These are phyloP conservation scores for Agonopterix subpropinquella DNA, from an alignment of 2,888 invertebrate species.

Conservation along the genomic window DNA sequence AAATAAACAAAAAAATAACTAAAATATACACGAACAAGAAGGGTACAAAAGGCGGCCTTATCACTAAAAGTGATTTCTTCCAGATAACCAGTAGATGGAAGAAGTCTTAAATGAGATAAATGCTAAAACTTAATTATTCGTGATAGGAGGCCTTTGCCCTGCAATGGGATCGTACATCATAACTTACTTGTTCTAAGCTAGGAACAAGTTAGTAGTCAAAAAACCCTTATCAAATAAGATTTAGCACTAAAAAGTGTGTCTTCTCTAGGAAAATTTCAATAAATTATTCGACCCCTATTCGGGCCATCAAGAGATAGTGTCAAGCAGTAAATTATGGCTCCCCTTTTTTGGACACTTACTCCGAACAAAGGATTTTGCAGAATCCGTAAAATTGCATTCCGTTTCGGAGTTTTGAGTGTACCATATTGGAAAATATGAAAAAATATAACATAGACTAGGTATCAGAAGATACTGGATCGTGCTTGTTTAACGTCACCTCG, in stretches of 20 bases:
- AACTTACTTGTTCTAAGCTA: too few relatives aligned
- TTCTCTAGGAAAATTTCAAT: constrained; percentile 7
- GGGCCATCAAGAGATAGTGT: constrained; percentile 11
- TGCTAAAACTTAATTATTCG: too few relatives aligned
- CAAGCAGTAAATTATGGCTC: constrained; percentile 6
- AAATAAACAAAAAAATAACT: too few relatives aligned
- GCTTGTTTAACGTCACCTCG: not conserved
- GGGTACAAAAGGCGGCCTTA: too few relatives aligned
- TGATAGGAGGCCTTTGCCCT: not conserved
- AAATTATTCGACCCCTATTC: constrained; percentile 7
- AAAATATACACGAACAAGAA: too few relatives aligned
- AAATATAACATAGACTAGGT: not conserved
- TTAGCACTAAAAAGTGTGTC: not conserved
- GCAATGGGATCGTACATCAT: not conserved
- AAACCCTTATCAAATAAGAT: not conserved
- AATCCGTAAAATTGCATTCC: not conserved
- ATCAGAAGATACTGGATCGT: not conserved
- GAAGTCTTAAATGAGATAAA: too few relatives aligned
- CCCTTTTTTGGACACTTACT: not conserved
- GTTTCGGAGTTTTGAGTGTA: not conserved
- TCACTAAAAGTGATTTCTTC: too few relatives aligned
- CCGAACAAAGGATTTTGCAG: not conserved
- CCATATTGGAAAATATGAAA: not conserved
- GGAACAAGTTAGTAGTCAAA: not conserved
- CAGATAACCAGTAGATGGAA: too few relatives aligned